Conservation (phyloP, 1,140 invertebrate genomes). For the Condylostylus longicornis region DNA sequence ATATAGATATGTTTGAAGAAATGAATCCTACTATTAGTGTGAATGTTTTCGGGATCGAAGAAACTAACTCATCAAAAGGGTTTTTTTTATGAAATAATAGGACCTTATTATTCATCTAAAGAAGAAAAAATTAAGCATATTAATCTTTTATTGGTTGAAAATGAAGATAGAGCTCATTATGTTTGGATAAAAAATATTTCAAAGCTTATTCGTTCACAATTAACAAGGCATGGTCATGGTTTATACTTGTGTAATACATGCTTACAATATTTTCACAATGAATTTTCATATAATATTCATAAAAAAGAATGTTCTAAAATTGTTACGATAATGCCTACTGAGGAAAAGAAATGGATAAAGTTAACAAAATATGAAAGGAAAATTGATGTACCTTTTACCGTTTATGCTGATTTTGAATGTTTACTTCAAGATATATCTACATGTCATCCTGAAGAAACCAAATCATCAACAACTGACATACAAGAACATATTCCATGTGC, state of each 20-base stretch:
- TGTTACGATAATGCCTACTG: no score
- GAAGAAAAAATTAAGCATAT: conserved; percentile 2
- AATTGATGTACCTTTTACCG: conserved; percentile 18
- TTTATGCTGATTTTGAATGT: conserved; percentile 28
- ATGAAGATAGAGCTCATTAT: conserved; percentile 16
- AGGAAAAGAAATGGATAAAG: conserved; percentile 12
- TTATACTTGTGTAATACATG: conserved; percentile 21
- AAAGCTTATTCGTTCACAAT: conserved; percentile 15
- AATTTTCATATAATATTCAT: no score
- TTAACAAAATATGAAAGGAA: conserved; percentile 18
- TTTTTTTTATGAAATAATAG: no score
- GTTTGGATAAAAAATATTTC: conserved; percentile 17
- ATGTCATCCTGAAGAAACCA: no score
- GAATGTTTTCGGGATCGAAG: no score
- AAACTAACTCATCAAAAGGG: no score
- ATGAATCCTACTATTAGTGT: no score
- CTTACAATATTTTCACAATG: conserved; percentile 14
- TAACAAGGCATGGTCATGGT: conserved; percentile 11
- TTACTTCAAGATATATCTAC: conserved; percentile 11
- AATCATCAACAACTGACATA: conserved; percentile 10
- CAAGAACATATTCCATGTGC: conserved; percentile 23
- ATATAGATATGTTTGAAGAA: no score
- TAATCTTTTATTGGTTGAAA: conserved; percentile 11
- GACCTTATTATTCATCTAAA: conserved; percentile 2
- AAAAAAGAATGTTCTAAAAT: no score